Evolutionary conservation across 1,140 invertebrate species (phyloP).

Genomic region (Triops longicaudatus): DNA sequence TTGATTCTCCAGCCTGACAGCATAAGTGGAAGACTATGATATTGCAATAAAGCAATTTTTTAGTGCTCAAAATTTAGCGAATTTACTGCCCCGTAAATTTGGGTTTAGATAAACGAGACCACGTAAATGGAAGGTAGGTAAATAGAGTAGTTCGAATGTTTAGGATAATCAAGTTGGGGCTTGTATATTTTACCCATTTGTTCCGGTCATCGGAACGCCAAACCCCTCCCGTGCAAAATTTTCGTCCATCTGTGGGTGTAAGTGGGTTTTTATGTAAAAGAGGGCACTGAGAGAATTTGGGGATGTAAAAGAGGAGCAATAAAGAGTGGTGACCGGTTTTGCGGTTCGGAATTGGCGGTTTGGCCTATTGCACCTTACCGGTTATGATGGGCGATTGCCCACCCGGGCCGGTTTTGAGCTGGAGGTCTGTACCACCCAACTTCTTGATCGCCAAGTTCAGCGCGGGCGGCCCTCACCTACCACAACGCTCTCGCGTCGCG

Average conservation of each 20-base stretch:
- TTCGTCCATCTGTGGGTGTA: neutral
- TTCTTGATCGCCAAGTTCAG: neutral
- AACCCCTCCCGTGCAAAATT: too few relatives aligned
- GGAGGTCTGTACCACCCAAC: conserved; percentile 3
- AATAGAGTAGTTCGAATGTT: too few relatives aligned
- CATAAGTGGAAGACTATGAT: too few relatives aligned
- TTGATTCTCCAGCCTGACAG: too few relatives aligned
- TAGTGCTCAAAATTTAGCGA: too few relatives aligned
- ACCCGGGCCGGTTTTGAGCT: neutral
- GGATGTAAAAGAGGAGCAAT: neutral
- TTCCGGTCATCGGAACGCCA: too few relatives aligned
- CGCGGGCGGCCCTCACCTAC: neutral
- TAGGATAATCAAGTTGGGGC: too few relatives aligned
- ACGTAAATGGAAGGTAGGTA: too few relatives aligned
- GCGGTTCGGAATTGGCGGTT: neutral
- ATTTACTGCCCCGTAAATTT: too few relatives aligned
- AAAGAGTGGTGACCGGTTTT: neutral
- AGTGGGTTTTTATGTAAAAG: neutral
- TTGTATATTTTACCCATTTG: too few relatives aligned
- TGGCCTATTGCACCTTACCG: neutral
- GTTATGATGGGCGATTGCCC: neutral
- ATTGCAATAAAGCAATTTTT: neutral
- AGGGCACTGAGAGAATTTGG: neutral
- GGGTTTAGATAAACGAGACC: too few relatives aligned
- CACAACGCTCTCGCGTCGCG: neutral